Percentiles rank a stretch among this genome's conserved stretches.
Evolutionary conservation across 1,140 invertebrate species (phyloP).

Genomic region (Drosophila sp.): DNA sequence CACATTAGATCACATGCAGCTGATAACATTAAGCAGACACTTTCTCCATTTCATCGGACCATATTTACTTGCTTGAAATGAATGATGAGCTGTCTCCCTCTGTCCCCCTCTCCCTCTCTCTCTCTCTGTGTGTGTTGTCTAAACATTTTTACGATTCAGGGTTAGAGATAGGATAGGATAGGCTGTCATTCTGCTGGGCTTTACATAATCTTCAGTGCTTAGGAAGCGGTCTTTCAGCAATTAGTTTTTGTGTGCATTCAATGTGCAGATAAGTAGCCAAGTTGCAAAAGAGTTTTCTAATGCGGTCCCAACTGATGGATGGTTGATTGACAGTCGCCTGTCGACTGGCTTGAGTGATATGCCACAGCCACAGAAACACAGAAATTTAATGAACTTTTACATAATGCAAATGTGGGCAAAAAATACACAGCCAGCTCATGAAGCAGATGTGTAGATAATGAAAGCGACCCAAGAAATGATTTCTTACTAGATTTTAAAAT

Average conservation of each 20-base stretch:
- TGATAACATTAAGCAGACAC: slow-evolving; percentile 69
- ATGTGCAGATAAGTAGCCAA: slow-evolving; percentile 68
- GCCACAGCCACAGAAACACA: slow-evolving; percentile 4
- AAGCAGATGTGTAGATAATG: background rate
- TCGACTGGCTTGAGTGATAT: slow-evolving; percentile 43
- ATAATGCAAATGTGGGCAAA: slow-evolving; percentile 22
- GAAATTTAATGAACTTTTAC: slow-evolving; percentile 56
- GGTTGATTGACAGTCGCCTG: slow-evolving; percentile 73
- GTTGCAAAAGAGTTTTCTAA: slow-evolving; percentile 50
- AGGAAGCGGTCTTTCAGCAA: slow-evolving; percentile 69
- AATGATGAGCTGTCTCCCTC: slow-evolving; percentile 64
- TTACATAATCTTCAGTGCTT: slow-evolving; percentile 74
- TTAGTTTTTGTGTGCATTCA: slow-evolving; percentile 67
- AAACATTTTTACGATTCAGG: slow-evolving; percentile 81
- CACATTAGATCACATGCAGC: slow-evolving; percentile 65
- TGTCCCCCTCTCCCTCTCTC: no score
- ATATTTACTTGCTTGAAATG: slow-evolving; percentile 72
- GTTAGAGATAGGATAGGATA: slow-evolving; percentile 74
- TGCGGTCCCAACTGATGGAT: slow-evolving; percentile 52
- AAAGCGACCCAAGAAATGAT: background rate
- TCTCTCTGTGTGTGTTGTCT: slow-evolving; percentile 49
- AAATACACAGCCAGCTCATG: background rate
- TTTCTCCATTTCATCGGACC: slow-evolving; percentile 54
- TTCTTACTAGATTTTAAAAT: background rate
- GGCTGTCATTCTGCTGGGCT: slow-evolving; percentile 52